phyloP scores from a whole-genome alignment of 2,113 vertebrate genomes.

The Psittacus erithacus region DNA sequence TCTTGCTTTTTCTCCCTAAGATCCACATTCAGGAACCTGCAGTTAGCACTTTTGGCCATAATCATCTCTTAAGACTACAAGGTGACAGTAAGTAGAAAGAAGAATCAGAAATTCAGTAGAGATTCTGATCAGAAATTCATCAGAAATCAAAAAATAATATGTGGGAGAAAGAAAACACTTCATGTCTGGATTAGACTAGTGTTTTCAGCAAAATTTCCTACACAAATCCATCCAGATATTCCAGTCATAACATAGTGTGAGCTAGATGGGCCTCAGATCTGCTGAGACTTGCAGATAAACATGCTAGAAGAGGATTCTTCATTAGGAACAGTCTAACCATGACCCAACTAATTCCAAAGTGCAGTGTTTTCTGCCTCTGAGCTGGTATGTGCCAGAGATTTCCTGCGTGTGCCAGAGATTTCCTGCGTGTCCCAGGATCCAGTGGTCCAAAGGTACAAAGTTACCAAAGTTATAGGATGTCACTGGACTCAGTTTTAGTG shows the following conservation, averaged over 20 bases:
- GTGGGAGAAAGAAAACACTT: not conserved
- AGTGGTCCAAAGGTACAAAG: not conserved
- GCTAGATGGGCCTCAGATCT: not conserved
- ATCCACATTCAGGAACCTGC: not conserved
- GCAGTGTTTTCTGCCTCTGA: not conserved
- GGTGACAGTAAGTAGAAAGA: not conserved
- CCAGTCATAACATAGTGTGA: not conserved
- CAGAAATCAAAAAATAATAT: not conserved
- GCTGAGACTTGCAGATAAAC: not conserved
- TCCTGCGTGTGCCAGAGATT: not conserved
- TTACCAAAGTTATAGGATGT: not conserved
- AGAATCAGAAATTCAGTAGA: not conserved
- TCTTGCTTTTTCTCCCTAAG: not conserved
- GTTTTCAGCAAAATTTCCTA: not conserved
- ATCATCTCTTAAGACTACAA: not conserved
- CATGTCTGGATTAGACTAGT: not conserved
- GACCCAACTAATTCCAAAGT: not conserved
- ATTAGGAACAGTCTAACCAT: not conserved
- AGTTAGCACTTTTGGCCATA: not conserved
- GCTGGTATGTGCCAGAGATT: not conserved
- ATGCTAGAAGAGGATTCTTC: not conserved
- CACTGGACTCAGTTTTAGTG: not conserved
- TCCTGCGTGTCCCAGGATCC: not conserved
- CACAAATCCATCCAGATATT: not conserved
- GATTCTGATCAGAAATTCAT: not conserved